These are phyloP conservation scores for Patella pellucida DNA, from an alignment of 2,888 invertebrate species.

Conservation along the genomic window DNA sequence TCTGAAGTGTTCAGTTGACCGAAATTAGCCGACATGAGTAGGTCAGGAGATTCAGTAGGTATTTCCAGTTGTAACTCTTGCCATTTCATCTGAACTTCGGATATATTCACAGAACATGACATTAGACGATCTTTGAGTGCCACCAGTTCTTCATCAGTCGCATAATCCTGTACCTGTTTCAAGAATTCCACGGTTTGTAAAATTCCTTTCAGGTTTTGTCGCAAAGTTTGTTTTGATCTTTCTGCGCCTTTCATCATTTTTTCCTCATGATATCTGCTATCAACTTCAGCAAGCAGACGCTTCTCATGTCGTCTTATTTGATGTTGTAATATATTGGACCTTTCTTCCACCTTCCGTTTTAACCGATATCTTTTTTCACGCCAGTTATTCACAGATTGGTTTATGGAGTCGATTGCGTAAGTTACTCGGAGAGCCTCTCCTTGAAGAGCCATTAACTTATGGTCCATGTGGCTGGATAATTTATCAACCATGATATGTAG, in stretches of 20 bases:
- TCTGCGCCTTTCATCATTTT: constrained; percentile 31
- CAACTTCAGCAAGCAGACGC: constrained; percentile 45
- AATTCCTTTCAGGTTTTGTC: constrained; percentile 31
- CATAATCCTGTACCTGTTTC: constrained; percentile 35
- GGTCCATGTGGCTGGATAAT: neutral
- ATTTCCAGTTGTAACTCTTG: constrained; percentile 27
- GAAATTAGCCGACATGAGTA: constrained; percentile 29
- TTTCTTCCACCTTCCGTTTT: constrained; percentile 39
- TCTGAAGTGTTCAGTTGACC: constrained; percentile 29
- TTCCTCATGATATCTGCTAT: constrained; percentile 35
- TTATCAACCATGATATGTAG: neutral
- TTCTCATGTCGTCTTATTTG: constrained; percentile 46
- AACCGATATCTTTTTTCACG: constrained; percentile 40
- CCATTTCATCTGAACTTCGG: constrained; percentile 29
- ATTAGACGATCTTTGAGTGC: constrained; percentile 28
- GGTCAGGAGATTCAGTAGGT: constrained; percentile 26
- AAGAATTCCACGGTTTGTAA: constrained; percentile 38
- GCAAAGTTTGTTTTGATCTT: constrained; percentile 27
- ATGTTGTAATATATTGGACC: constrained; percentile 48
- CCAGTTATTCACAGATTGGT: constrained; percentile 41
- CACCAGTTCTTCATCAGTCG: constrained; percentile 33
- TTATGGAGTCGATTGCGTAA: constrained; percentile 40
- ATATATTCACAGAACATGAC: constrained; percentile 27
- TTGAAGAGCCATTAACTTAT: constrained; percentile 38
- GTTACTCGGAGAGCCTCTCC: constrained; percentile 40